Percentiles rank a stretch among this genome's conserved stretches.
phyloP scores from a whole-genome alignment of 2,888 invertebrate species.

The Melipona bicolor region DNA sequence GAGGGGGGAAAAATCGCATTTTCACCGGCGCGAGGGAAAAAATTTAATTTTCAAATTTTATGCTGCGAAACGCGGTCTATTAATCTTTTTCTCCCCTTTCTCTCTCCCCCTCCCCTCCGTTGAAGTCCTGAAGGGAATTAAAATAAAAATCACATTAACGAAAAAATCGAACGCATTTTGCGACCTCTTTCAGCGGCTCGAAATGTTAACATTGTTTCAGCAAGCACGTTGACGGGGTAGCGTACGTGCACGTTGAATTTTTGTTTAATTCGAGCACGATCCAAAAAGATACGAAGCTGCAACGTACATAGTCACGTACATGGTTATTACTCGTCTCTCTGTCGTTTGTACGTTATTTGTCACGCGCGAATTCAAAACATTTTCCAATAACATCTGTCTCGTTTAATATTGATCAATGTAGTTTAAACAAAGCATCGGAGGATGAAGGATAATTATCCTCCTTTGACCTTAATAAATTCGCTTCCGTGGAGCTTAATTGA shows the following conservation, averaged over 20 bases:
- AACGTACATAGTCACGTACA: neutral
- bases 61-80: neutral
- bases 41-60: constrained; percentile 44
- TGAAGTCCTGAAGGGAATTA: neutral
- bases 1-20: neutral
- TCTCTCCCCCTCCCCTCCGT: too few relatives aligned
- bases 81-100: neutral
- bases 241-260: neutral
- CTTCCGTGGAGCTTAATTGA: neutral
- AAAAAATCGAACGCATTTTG: neutral
- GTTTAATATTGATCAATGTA: neutral
- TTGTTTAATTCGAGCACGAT: neutral
- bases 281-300: neutral
- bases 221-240: too few relatives aligned
- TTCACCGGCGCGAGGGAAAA: neutral
- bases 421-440: too few relatives aligned
- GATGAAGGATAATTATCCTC: neutral
- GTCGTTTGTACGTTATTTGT: neutral
- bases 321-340: neutral
- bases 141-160: neutral
- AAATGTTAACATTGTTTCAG: neutral
- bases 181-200: neutral
- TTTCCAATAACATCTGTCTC: neutral
- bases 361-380: neutral
- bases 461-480: neutral